Conservation (phyloP, 2,797 vertebrate genomes). For the Chelmon rostratus region DNA sequence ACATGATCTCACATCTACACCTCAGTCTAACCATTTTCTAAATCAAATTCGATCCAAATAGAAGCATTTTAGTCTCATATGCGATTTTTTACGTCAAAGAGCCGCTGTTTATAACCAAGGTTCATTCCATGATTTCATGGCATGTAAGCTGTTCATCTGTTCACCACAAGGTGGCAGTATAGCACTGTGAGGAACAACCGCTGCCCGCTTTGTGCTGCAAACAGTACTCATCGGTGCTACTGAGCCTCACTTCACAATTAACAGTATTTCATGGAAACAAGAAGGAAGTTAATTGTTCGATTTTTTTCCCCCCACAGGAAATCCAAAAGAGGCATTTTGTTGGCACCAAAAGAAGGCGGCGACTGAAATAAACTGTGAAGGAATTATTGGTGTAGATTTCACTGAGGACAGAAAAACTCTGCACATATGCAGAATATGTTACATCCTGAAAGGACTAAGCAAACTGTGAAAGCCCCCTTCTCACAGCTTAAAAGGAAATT, state of each 20-base stretch:
- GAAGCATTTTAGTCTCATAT: not conserved
- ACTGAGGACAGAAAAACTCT: not conserved
- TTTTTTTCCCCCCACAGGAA: constrained; percentile 33
- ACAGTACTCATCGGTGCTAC: not conserved
- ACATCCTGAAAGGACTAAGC: not conserved
- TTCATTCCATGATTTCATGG: not conserved
- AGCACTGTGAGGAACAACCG: constrained; percentile 4
- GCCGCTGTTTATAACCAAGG: not conserved
- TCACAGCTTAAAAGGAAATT: constrained; percentile 42
- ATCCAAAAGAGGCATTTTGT: not conserved
- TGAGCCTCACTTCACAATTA: not conserved
- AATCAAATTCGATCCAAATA: not conserved
- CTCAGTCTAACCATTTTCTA: too few relatives aligned
- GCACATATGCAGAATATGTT: not conserved
- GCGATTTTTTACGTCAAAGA: not conserved
- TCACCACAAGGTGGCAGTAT: constrained; percentile 72
- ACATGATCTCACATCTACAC: too few relatives aligned
- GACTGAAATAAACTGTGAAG: not conserved
- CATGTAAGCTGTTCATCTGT: constrained; percentile 7
- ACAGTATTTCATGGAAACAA: not conserved
- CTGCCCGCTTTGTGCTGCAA: not conserved
- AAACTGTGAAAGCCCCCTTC: not conserved
- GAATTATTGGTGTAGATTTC: not conserved
- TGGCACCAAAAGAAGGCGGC: not conserved
- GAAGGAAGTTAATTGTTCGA: not conserved